phyloP scores from a whole-genome alignment of 2,113 vertebrate genomes.

The Phocoena phocoena region DNA sequence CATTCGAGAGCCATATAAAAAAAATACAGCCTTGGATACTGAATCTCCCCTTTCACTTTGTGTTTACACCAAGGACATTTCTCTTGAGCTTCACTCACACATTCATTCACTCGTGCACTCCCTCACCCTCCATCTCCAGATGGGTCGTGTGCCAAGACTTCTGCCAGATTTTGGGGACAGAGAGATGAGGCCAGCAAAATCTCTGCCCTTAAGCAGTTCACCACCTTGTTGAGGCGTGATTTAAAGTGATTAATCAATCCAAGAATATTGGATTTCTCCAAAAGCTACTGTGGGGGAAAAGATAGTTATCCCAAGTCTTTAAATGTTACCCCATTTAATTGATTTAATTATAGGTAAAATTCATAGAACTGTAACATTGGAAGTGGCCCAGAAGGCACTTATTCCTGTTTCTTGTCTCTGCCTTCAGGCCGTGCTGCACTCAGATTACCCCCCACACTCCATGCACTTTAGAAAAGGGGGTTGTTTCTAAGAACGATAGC shows the following conservation, averaged over 20 bases:
- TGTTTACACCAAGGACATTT: neutral
- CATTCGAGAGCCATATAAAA: neutral
- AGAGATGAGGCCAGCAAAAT: neutral
- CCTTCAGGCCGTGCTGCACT: neutral
- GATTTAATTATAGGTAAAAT: slow-evolving; percentile 72
- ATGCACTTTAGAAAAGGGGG: slow-evolving; percentile 7
- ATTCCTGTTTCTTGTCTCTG: slow-evolving; percentile 32
- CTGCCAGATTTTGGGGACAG: neutral
- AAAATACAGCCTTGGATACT: neutral
- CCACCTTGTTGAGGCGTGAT: slow-evolving; percentile 25
- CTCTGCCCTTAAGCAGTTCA: slow-evolving; percentile 33
- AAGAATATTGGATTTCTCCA: slow-evolving; percentile 62
- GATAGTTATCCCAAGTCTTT: slow-evolving; percentile 66
- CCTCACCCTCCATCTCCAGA: neutral
- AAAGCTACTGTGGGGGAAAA: slow-evolving; percentile 63
- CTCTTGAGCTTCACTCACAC: neutral
- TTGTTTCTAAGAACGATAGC: neutral
- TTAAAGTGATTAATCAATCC: slow-evolving; percentile 55
- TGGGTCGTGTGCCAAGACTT: neutral
- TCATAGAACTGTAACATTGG: slow-evolving; percentile 51
- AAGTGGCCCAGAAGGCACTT: slow-evolving; percentile 46
- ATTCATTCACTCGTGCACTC: neutral
- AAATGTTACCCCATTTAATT: slow-evolving; percentile 70
- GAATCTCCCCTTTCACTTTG: neutral
- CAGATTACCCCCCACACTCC: slow-evolving; percentile 24